These are phyloP conservation scores for Numenius phaeopus DNA, from an alignment of 2,797 vertebrate genomes.

Conservation along the genomic window DNA sequence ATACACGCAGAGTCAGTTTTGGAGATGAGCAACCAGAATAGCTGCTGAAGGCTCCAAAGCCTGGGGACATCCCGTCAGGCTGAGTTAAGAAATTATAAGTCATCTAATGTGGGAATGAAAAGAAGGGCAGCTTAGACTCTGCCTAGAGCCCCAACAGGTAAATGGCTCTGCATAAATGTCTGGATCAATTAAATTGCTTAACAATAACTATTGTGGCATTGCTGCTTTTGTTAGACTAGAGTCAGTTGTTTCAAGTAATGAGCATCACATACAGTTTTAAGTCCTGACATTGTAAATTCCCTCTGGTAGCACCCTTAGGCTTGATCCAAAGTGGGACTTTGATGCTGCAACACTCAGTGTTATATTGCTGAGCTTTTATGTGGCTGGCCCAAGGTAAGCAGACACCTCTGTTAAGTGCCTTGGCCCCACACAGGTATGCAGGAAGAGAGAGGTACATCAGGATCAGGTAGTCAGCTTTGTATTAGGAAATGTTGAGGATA, in stretches of 20 bases:
- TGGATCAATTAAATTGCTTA: constrained; percentile 72
- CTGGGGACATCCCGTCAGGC: constrained; percentile 13
- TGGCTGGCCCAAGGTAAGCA: constrained; percentile 67
- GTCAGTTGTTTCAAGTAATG: constrained; percentile 62
- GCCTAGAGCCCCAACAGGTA: constrained; percentile 27
- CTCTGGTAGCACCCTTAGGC: constrained; percentile 39
- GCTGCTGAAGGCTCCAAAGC: constrained; percentile 50
- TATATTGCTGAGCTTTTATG: constrained; percentile 65
- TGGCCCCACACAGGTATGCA: constrained; percentile 44
- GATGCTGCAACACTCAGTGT: constrained; percentile 60
- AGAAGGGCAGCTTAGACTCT: constrained; percentile 41
- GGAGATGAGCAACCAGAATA: constrained; percentile 37
- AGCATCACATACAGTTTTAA: constrained; percentile 25
- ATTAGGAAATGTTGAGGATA: constrained; percentile 66
- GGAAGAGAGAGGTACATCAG: constrained; percentile 11
- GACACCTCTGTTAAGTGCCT: constrained; percentile 53
- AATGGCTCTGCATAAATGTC: constrained; percentile 65
- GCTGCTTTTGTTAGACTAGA: constrained; percentile 57
- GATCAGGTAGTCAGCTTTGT: constrained; percentile 36
- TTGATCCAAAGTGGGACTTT: constrained; percentile 52
- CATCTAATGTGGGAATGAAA: constrained; percentile 66
- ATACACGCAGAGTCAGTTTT: constrained; percentile 43
- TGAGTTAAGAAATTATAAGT: constrained; percentile 66
- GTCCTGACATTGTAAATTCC: constrained; percentile 68
- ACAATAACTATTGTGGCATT: constrained; percentile 68